Evolutionary conservation across 2,113 vertebrate species (phyloP), one percentile per base, ranked within the genome.

Genomic region (Lagenorhynchus albirostris): DNA sequence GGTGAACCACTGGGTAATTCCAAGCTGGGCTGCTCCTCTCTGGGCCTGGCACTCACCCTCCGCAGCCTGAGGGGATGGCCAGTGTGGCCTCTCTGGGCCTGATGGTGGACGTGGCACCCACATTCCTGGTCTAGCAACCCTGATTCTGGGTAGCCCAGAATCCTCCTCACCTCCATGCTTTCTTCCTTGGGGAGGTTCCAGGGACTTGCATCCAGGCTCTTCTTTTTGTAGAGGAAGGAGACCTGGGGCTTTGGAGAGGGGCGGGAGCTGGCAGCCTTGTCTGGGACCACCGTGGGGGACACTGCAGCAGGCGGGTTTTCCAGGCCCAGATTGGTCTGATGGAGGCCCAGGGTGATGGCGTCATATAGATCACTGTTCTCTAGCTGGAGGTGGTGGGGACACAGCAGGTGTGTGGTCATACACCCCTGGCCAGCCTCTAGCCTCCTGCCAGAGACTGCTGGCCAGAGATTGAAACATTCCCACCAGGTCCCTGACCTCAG

Each of bases 401-500:
- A 96, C 11, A 41, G 81, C 9, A 68, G 23, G 36, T 1, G 12
- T 0, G 10, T 44, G 38, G 67, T 91, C 50, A 70, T 11, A 33
- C 1, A 23, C 3, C 21, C 63, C 36, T 1, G 8, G 9, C 8
- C 2, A 2, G 31, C 60, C 62, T 53, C 58, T 21, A 62, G 71
- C 14, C 18, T 4, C 74, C 58, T 50, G 4, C 53, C 38, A 29
- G 58, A 44, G 55, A 38, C 26, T 38, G n/a, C 44, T 29, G 26
- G 44, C 3, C 1, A 77, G 67, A 44, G n/a, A 23, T 18, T 1
- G 6, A n/a, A 62, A 55, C 18, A 20, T 10, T 65, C 13, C 76
- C 38, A 23, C 77, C 14, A 20, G 36, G 38, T 31, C 87, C 55
- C 23, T 96, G 99, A 99, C 98, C 99, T 97, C 41, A 87, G 97